Base-by-base conservation (phyloP, 2,888 invertebrate species). In the Luperina nickerlii region DNA sequence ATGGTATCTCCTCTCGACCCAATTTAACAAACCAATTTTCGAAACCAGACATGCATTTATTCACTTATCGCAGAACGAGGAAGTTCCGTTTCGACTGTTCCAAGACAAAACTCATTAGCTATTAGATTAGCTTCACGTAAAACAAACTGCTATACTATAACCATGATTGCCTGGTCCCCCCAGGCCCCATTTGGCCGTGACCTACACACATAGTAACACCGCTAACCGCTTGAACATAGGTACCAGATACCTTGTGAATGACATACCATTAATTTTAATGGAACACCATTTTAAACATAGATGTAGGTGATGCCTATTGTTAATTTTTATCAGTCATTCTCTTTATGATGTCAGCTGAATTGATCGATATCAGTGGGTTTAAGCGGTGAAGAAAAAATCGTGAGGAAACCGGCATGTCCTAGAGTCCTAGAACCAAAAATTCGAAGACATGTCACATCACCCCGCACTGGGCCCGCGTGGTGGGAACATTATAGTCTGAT, bases 261-360 rank as follows among this genome's bases (percentile, higher is more conserved):
- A 87, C 87, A 82, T 69, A 76, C 42, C 72, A 80, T 65, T 88
- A 86, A 84, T 89, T 89, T 88, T 88, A 82, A 86, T 81, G 45
- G 38, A 75, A 86, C 66, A 74, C 69, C 76, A 57, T 67, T 71
- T 62, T 70, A 79, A 67, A 75, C 75, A 71, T 74, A 81, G 32
- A 27, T 5, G 5, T 24, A 51, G n/a, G 24, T 60, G 32, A 79
- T 68, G 15, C 0, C 27, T 15, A 54, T 73, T 69, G 63, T 85
- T 65, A 8, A 73, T 68, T 72, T 27, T 9, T 51, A 45, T 54
- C 32, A 66, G 57, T 24, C 27, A 62, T 70, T 82, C 27, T 8
- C 45, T n/a, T 18, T 51, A 62, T 73, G 45, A 71, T 57, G 65
- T 82, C 45, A 48, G 65, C 85, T 57, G 32, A 74, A 62, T 66